Base-by-base conservation (phyloP, 2,888 invertebrate species). In the Cylindroiulus punctatus region DNA sequence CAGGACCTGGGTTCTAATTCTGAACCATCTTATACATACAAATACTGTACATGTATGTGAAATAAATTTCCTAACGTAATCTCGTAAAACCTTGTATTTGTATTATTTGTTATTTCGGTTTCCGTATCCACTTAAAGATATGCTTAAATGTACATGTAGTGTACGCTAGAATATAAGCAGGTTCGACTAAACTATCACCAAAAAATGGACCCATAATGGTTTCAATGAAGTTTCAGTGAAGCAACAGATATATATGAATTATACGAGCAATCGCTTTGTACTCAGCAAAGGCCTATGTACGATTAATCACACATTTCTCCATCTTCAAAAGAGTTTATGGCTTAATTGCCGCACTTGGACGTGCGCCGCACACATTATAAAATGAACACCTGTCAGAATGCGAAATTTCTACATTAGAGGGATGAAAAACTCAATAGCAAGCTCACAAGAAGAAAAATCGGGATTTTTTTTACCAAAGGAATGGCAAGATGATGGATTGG, bases 401-500 rank as follows among this genome's bases (percentile, higher is more conserved):
- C 30, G 30, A 76, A 76, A 76, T 76, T 76, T 4, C 30, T 26
- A 8, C 12, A 65, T 65, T 65, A 76, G 17, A 76, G 10, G 30
- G 32, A 10, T 76, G 17, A 76, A 30, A 76, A 30, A 76, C 32
- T 30, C 76, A 22, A 65, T 8, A 22, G 19, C 10, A 22, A 22
- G 8, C 57, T 5, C 4, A 22, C 22, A 8, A 22, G 57, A 76
- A 10, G 1, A 30, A 4, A n/a, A 65, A 44, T 19, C 52, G n/a
- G 12, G 2, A 10, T 26, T 65, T 32, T 52, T 30, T 30, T 30
- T 17, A 26, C 30, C 14, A 14, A 30, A 76, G 4, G 26, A 76
- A 10, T 76, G 65, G 26, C 65, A 65, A 65, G 65, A 65, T 65
- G 65, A 65, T 65, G 65, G 65, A 65, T 65, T 65, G 65, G 26